Conservation (phyloP, 2,797 vertebrate species). For the Sciurus vulgaris region DNA sequence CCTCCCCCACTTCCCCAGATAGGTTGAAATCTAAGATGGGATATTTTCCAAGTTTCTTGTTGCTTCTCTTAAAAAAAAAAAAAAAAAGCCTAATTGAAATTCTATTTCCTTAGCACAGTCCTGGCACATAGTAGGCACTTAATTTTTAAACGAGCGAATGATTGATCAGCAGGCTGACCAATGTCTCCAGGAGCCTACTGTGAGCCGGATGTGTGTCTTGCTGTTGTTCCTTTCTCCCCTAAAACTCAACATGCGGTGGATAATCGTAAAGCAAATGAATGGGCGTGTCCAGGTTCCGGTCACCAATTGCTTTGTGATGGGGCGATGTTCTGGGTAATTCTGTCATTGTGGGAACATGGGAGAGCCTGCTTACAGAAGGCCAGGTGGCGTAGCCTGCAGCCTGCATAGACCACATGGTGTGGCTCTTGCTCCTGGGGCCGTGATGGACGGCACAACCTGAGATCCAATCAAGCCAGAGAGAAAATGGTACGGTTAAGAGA, state of each 20-base stretch:
- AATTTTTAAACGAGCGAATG: neutral
- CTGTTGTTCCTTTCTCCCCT: neutral
- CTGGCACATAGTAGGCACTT: neutral
- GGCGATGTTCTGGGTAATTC: neutral
- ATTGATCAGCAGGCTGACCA: neutral
- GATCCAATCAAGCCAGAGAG: neutral
- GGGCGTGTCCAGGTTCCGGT: neutral
- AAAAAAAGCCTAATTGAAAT: neutral
- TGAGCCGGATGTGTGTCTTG: neutral
- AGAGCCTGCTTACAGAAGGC: neutral
- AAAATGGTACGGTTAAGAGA: no score
- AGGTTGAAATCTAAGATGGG: neutral
- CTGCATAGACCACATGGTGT: neutral
- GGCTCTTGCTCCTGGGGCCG: neutral
- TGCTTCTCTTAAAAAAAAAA: no score
- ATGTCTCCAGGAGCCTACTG: neutral
- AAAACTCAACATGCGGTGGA: neutral
- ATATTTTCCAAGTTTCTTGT: neutral
- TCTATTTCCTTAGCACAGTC: neutral
- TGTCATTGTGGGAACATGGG: neutral
- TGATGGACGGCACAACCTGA: neutral
- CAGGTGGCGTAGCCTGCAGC: no score
- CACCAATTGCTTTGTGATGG: neutral
- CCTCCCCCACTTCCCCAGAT: neutral
- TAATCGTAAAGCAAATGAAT: neutral